Base-by-base conservation (phyloP, 2,113 vertebrate genomes). In the Gila orcuttii region DNA sequence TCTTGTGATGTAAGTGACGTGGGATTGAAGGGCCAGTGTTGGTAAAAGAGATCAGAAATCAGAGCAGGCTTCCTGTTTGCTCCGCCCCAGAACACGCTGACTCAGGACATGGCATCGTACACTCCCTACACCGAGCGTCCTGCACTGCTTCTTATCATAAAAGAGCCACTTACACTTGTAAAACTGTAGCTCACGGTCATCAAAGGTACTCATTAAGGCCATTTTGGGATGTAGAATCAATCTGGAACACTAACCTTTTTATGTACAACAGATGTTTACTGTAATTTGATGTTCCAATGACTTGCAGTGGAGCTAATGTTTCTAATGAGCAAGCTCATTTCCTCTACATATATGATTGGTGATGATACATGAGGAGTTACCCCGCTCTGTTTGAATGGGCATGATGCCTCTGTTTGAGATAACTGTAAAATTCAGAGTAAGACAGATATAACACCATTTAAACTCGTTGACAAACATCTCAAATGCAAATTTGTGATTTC, bases 1-100 rank as follows among this genome's bases (percentile, higher is more conserved):
- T 90, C 88, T 60, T 77, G 78, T 89, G 71, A 87, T 86, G 66
- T 88, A 83, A 83, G 89, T 88, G 90, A 64, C 55, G 52, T 39
- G 79, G 87, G 87, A 88, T 89, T 88, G 87, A 82, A 79, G 82
- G 6, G 25, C 74, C 75, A 69, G 79, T 60, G 79, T 39, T n/a
- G 86, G 60, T 69, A 77, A 69, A 9, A 17, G 33, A 75, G 76
- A 80, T 82, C 74, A 71, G 73, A 80, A 73, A 86, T 59, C 60
- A 68, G 45, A 60, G 36, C 73, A 85, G 68, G 71, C 45, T 87
- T 85, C 83, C 88, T 88, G 82, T 68, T 74, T 55, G 36, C 50
- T 60, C 17, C 39, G 52, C 86, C 69, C 31, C 15, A 83, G 74
- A 87, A 85, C 88, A 89, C 57, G 60, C 80, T 84, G 82, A 78